Evolutionary conservation across 2,797 vertebrate genomes (phyloP), one percentile per base, ranked within the genome.

Genomic region (Hippocampus kuda): DNA sequence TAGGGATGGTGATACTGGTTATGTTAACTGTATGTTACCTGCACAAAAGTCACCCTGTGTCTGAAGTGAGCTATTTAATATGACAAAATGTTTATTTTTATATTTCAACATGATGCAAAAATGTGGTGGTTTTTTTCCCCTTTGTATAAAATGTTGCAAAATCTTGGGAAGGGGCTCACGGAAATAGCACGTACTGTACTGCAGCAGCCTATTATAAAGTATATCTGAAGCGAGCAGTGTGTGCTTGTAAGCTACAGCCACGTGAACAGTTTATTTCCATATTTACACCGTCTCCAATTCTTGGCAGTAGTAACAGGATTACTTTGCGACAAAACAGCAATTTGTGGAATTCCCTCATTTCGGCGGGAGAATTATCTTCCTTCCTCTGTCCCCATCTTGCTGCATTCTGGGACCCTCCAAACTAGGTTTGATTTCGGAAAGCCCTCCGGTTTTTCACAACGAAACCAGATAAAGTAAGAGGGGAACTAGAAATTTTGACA

Each of bases 341-440:
- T 90, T 91, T 89, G 88, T 86, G 86, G 89, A 91, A 92, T 91
- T 90, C 89, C 88, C 89, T 89, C 83, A 90, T 88, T 91, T 90
- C 84, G 84, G 85, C 89, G 82, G 81, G 76, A 85, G 87, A 85
- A 88, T 89, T 88, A 89, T 86, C 83, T 83, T 82, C 79, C 80
- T 72, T 67, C 75, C 81, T 83, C 79, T 74, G 7, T 53, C 18
- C 68, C 61, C 61, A 66, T 81, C 75, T 79, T 73, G 69, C 69
- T 66, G 83, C 79, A 82, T 85, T 84, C 78, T 84, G 72, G 71
- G 85, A 75, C 82, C 82, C 85, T 85, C 57, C n/a, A 26, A 27
- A 65, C 41, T 84, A 89, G 89, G 85, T 88, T 84, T 79, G 80
- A 83, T 83, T 90, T 81, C 80, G 88, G 87, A 89, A 89, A 75